Evolutionary conservation across 2,113 vertebrate genomes (phyloP), one percentile per base, ranked within the genome.

Genomic region (Atractosteus spatula): DNA sequence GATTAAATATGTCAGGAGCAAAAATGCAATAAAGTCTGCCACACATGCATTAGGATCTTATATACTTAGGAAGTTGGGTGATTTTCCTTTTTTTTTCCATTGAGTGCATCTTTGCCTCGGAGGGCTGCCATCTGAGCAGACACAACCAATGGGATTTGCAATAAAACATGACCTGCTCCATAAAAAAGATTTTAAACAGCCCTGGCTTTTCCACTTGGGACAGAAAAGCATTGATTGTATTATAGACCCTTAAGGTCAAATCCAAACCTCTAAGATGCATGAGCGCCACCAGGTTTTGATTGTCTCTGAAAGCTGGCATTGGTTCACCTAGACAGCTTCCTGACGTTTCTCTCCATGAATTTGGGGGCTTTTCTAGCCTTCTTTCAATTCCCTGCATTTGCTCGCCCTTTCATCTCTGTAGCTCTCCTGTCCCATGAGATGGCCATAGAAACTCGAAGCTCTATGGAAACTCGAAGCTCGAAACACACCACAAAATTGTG

Each of bases 121-220:
- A 91, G 87, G 88, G 85, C 87, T 92, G 91, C 89, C 89, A 13
- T 12, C 81, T 88, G 91, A 88, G 89, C 29, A 88, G 86, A 85
- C 89, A 90, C 88, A 87, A 3, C 87, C 87, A 87, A 90, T 91
- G 89, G 88, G 90, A 92, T 92, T 92, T 92, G 89, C 91, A 90
- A 92, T 91, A 92, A 92, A 91, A 93, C 90, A 91, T 89, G 87
- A 89, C 90, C 11, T 90, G 90, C 90, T 91, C 90, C 86, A 92
- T 91, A 92, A 91, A 94, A 29, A 70, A 91, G 90, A 92, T 83
- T 87, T 92, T 94, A 92, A 93, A 91, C 91, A 93, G 93, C 92
- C 89, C 88, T 87, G 91, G 91, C 89, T 83, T 80, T 89, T 91
- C 88, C 91, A 91, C 90, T 82, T 84, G 90, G 92, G 90, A 87